Base-by-base conservation (phyloP, 2,888 invertebrate genomes). In the Leucoma salicis region DNA sequence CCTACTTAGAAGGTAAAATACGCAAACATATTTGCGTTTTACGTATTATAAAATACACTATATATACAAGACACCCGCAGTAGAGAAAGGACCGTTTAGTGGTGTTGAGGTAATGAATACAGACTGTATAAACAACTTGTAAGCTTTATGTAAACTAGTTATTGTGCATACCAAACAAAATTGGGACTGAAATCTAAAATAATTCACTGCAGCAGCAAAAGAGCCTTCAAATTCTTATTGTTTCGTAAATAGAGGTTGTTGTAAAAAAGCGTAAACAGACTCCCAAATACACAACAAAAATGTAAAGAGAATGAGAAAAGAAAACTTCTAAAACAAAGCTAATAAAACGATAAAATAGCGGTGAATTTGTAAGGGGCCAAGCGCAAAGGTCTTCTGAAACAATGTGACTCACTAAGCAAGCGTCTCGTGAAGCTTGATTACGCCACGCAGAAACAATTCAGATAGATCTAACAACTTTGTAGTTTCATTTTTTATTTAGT, bases 271-370 rank as follows among this genome's bases (percentile, higher is more conserved):
- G 38, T 39, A 28, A 57, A 48, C 47, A 53, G 35, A 34, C 53
- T n/a, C 53, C 82, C 76, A 78, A 82, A 83, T 75, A 69, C 70
- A 66, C 54, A 66, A 54, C 32, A 65, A 69, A 70, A 74, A 66
- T 67, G 67, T 63, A 71, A 73, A 66, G 63, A 66, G 68, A 77
- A 70, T 64, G 55, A 59, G 55, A 60, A 64, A 71, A 73, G 64
- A 61, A 75, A 80, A 77, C 60, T 79, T 78, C 51, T 49, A 57
- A 78, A 83, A 78, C 73, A 78, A 80, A 76, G 74, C 71, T 77
- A 79, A 82, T 79, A 81, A 80, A 84, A 77, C 76, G 68, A 78
- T 78, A 77, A 78, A 76, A 77, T 68, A 68, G 67, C 67, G 74
- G 70, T 70, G 71, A 76, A 79, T 78, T 82, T 74, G 70, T 76